Percentiles rank a stretch among this genome's conserved stretches.
These are phyloP conservation scores for Pseudococcus jackbeardsleyi DNA, from an alignment of 2,888 invertebrate species.

Conservation along the genomic window DNA sequence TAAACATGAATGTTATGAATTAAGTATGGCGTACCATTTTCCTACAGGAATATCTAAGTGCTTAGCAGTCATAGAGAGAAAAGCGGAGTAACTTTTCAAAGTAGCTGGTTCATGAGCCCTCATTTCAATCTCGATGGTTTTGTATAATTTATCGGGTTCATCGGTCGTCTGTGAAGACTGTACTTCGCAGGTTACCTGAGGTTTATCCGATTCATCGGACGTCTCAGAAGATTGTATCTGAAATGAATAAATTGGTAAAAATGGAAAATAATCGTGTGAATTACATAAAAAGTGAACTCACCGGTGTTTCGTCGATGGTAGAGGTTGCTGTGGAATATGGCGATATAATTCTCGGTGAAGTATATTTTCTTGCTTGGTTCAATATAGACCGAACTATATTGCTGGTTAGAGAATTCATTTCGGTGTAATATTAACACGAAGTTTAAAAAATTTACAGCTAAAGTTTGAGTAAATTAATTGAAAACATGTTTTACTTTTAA, in stretches of 20 bases:
- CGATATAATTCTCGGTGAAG: not conserved
- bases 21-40: slow-evolving; percentile 71
- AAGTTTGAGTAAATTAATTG: too few relatives aligned
- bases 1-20: not conserved
- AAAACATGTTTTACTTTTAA: too few relatives aligned
- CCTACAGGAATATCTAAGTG: slow-evolving; percentile 84
- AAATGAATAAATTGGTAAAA: too few relatives aligned
- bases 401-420: not conserved
- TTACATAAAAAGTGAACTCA: not conserved
- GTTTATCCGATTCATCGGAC: too few relatives aligned
- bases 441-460: too few relatives aligned
- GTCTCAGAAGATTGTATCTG: too few relatives aligned
- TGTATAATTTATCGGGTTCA: slow-evolving; percentile 83
- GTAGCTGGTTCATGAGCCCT: slow-evolving; percentile 90
- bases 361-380: not conserved
- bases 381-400: not conserved
- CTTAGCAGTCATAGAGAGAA: slow-evolving; percentile 83
- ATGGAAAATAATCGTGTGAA: too few relatives aligned
- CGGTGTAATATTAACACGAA: not conserved
- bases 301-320: not conserved
- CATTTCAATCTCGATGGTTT: slow-evolving; percentile 86
- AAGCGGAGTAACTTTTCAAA: slow-evolving; percentile 88
- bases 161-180: not conserved
- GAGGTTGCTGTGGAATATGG: not conserved
- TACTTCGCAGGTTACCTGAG: too few relatives aligned